Conservation (phyloP, 2,797 vertebrate species). For the Emys orbicularis region DNA sequence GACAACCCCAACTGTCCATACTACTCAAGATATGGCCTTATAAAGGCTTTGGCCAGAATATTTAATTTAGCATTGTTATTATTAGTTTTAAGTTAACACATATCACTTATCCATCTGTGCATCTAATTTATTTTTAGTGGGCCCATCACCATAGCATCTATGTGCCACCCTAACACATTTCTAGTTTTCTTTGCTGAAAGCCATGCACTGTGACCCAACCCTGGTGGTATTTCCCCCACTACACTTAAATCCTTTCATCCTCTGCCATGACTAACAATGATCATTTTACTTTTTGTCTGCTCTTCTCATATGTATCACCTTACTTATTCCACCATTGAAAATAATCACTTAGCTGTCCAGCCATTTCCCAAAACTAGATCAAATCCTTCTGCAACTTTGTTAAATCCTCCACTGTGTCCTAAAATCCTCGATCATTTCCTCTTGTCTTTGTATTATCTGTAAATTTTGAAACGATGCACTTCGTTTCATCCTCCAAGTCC, state of each 20-base stretch:
- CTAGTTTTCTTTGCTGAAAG: background rate
- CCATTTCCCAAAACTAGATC: background rate
- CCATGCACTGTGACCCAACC: background rate
- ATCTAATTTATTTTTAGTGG: background rate
- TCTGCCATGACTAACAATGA: background rate
- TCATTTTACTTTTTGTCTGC: background rate
- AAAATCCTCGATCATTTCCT: slow-evolving; percentile 28
- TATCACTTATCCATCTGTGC: background rate
- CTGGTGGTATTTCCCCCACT: background rate
- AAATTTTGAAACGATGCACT: slow-evolving; percentile 16
- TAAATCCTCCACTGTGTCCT: background rate
- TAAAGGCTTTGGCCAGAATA: background rate
- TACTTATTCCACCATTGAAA: background rate
- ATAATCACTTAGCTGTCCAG: background rate
- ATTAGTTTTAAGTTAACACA: background rate
- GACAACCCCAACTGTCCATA: background rate
- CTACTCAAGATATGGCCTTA: background rate
- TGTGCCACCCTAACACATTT: background rate
- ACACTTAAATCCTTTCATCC: background rate
- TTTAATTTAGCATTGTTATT: background rate
- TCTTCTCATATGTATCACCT: background rate
- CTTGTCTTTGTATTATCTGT: background rate
- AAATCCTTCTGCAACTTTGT: slow-evolving; percentile 4
- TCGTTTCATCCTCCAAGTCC: slow-evolving; percentile 14
- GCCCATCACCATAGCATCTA: background rate